Evolutionary conservation across 2,888 invertebrate species (phyloP).

Genomic region (Bedellia somnulentella): DNA sequence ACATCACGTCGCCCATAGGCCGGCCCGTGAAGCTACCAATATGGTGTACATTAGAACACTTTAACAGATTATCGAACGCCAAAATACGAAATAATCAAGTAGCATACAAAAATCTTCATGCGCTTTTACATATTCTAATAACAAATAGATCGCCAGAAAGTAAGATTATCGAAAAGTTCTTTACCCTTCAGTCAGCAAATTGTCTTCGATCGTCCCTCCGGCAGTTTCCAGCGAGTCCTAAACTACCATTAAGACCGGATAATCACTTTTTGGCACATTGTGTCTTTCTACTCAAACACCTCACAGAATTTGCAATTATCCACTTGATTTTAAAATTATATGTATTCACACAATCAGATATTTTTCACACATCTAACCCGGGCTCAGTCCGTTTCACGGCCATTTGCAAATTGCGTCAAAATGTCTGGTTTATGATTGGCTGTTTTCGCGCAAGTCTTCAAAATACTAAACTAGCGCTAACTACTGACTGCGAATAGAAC

Average conservation of each 20-base stretch:
- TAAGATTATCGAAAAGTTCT: no score
- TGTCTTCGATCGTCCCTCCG: constrained; percentile 47
- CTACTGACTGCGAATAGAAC: constrained; percentile 21
- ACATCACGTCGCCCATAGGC: constrained; percentile 19
- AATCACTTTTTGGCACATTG: constrained; percentile 60
- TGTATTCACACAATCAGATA: neutral
- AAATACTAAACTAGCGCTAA: constrained; percentile 22
- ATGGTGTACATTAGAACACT: no score
- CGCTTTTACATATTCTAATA: no score
- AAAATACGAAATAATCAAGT: no score
- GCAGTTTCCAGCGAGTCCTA: constrained; percentile 44
- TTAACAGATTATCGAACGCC: no score
- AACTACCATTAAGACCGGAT: constrained; percentile 55
- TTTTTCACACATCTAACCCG: constrained; percentile 37
- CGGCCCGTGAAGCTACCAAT: no score
- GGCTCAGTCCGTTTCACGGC: constrained; percentile 57
- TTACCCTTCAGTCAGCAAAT: constrained; percentile 57
- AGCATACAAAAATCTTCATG: no score
- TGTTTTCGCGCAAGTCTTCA: constrained; percentile 36
- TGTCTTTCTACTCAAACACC: constrained; percentile 44
- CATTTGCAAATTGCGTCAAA: constrained; percentile 64
- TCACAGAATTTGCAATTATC: constrained; percentile 39
- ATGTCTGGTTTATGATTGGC: constrained; percentile 49
- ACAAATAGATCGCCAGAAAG: no score
- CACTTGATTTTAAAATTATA: constrained; percentile 49